Base-by-base conservation (phyloP, 2,888 invertebrate genomes). In the Nemoura dubitans region DNA sequence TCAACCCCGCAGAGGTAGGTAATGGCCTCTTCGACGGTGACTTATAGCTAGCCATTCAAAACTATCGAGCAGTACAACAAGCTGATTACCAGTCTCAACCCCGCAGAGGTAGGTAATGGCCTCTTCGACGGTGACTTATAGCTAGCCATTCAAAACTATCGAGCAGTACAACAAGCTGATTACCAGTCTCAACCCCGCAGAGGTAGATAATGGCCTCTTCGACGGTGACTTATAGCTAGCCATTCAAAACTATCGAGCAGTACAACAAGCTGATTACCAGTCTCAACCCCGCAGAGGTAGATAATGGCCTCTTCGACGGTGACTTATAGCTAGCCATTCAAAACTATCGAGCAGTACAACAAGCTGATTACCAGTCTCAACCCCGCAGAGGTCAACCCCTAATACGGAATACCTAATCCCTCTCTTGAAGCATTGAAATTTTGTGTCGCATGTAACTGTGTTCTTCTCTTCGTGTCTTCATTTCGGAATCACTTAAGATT, bases 301-400 rank as follows among this genome's bases (percentile, higher is more conserved):
- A 30, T 80, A 27, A 21, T n/a, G n/a, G n/a, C n/a, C n/a, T 25
- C 76, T 25, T 7, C n/a, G 21, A 25, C 3, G 36, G 10, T 36
- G 36, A 36, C 36, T 6, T 10, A 36, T 36, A 6, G 36, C 36
- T 36, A 36, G 36, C 36, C 5, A 36, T 3, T 36, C n/a, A n/a
- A n/a, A n/a, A n/a, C n/a, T n/a, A n/a, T 96, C 59, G 90, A 91
- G 0, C 93, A 93, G 85, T 97, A 96, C 90, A 96, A 96, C 90
- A 90, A 90, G 0, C 94, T 95, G 36, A 91, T 95, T 0, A 91
- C 93, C 0, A 94, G 94, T 0, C 92, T 98, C 86, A 95, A 95
- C 42, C 91, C 93, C 14, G 95, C 96, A 0, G 97, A 97, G 92
- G 94, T 95, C n/a, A n/a, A n/a, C n/a, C n/a, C n/a, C n/a, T n/a